Conservation (phyloP, 2,113 vertebrate species). For the Tupaia chinensis region DNA sequence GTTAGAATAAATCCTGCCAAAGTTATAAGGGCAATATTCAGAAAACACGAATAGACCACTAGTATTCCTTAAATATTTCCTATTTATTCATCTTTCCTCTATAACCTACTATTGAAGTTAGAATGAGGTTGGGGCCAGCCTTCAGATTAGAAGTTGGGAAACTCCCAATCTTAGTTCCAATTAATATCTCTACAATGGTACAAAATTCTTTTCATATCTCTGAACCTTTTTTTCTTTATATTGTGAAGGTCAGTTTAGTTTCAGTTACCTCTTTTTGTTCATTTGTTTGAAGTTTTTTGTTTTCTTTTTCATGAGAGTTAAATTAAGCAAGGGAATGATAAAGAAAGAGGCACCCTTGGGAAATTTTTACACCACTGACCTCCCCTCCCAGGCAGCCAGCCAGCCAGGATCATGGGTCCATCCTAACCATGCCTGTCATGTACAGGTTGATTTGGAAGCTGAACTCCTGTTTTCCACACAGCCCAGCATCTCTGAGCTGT, state of each 20-base stretch:
- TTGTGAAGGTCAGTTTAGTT: not conserved
- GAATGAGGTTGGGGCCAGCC: not conserved
- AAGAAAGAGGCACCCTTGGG: too few species aligned
- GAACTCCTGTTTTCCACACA: too few species aligned
- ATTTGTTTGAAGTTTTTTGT: too few species aligned
- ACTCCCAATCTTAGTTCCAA: not conserved
- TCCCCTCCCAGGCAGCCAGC: too few species aligned
- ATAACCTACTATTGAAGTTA: not conserved
- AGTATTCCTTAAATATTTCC: not conserved
- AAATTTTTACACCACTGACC: too few species aligned
- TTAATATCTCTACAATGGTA: not conserved
- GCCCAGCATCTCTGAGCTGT: too few species aligned
- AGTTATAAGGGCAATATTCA: not conserved
- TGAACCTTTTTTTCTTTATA: not conserved
- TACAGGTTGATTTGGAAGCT: too few species aligned
- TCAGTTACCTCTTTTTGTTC: not conserved
- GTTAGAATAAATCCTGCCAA: not conserved
- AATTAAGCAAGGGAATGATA: too few species aligned
- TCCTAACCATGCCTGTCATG: too few species aligned
- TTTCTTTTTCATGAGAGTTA: too few species aligned
- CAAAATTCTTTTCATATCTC: not conserved
- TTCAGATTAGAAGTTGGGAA: not conserved
- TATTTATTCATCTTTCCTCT: not conserved
- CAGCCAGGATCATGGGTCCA: too few species aligned
- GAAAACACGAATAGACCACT: not conserved